Conservation (phyloP, 2,113 vertebrate species). For the Datnioides undecimradiatus region DNA sequence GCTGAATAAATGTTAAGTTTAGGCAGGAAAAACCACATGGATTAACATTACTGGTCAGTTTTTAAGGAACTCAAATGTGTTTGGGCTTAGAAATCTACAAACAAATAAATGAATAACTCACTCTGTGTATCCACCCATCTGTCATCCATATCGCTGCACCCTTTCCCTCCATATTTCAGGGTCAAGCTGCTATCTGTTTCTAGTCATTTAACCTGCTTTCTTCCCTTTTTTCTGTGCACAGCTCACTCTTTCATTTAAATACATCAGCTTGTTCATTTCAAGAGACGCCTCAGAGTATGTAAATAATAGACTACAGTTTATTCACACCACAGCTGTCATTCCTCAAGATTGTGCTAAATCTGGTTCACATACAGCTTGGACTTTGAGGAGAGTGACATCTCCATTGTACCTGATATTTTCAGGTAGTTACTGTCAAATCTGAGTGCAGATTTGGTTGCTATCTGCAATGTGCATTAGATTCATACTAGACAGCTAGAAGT, state of each 20-base stretch:
- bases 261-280: background rate
- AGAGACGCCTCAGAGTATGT: background rate
- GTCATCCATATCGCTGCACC: background rate
- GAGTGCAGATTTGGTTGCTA: background rate
- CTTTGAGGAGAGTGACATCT: background rate
- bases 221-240: background rate
- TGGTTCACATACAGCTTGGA: background rate
- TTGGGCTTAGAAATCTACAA: background rate
- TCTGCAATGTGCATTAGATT: background rate
- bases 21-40: background rate
- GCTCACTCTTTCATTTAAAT: slow-evolving; percentile 7
- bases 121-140: background rate
- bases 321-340: background rate
- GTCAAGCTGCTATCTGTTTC: background rate
- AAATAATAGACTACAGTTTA: background rate
- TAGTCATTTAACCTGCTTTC: background rate
- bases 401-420: background rate
- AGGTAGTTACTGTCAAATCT: background rate
- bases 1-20: slow-evolving; percentile 16
- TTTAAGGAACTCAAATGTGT: background rate
- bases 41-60: background rate
- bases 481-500: background rate
- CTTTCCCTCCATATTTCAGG: background rate
- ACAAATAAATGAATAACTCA: background rate
- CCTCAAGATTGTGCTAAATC: background rate